phyloP scores from a whole-genome alignment of 2,888 invertebrate genomes.

The Tipula confusa region DNA sequence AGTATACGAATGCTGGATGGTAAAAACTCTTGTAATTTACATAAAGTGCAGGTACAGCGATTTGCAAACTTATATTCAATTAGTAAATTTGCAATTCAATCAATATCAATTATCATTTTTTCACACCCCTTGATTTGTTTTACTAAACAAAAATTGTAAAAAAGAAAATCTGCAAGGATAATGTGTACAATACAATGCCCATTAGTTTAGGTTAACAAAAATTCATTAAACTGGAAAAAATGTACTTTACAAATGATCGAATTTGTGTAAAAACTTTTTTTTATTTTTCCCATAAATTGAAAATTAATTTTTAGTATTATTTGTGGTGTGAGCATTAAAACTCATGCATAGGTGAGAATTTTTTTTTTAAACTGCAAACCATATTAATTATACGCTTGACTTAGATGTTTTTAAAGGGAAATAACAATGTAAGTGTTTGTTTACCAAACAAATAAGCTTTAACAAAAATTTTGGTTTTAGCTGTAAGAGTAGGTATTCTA shows the following conservation, averaged over 20 bases:
- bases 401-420: background rate
- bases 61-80: too few species aligned
- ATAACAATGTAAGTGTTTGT: background rate
- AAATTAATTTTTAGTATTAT: background rate
- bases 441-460: background rate
- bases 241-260: background rate
- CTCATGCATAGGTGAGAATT: background rate
- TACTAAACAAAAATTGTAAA: background rate
- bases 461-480: background rate
- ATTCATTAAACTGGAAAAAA: background rate
- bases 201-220: background rate
- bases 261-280: background rate
- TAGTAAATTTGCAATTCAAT: too few species aligned
- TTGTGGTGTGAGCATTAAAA: background rate
- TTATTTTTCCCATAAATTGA: constrained; percentile 26
- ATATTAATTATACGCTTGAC: background rate
- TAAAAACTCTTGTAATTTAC: too few species aligned
- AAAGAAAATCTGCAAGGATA: too few species aligned
- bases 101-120: too few species aligned
- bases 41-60: too few species aligned
- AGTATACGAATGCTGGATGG: too few species aligned
- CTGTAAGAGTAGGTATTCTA: background rate
- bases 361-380: background rate
- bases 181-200: background rate
- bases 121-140: background rate